A percentile compares a stretch with the other conserved stretches of the same genome.
Conservation (phyloP, 2,797 vertebrate species). For the Echiichthys vipera region DNA sequence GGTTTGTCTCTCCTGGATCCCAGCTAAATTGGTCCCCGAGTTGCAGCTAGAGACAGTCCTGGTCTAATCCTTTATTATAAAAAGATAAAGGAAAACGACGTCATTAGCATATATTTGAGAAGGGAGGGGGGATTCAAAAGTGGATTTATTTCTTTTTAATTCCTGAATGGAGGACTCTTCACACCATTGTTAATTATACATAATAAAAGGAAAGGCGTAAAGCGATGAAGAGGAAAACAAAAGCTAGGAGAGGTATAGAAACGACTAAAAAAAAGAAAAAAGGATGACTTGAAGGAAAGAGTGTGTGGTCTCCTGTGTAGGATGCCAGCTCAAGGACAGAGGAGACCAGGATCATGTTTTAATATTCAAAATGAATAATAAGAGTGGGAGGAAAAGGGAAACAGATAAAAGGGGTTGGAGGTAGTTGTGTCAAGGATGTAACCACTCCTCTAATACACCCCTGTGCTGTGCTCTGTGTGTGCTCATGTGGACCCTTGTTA, state of each 20-base stretch:
- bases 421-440: constrained; percentile 71
- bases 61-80: constrained; percentile 90
- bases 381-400: constrained; percentile 58
- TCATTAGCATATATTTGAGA: constrained; percentile 87
- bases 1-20: constrained; percentile 85
- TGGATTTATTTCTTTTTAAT: constrained; percentile 86
- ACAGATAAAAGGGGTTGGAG: constrained; percentile 72
- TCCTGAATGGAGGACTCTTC: constrained; percentile 82
- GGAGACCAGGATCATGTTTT: constrained; percentile 69
- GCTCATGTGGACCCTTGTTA: constrained; percentile 66
- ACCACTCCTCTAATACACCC: constrained; percentile 39
- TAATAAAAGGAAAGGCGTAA: constrained; percentile 64
- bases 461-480: constrained; percentile 41
- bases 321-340: constrained; percentile 80
- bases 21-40: constrained; percentile 89
- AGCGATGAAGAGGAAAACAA: constrained; percentile 59
- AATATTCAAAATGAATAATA: constrained; percentile 81
- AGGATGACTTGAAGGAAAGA: constrained; percentile 46
- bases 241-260: constrained; percentile 49
- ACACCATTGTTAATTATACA: constrained; percentile 81
- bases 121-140: constrained; percentile 81
- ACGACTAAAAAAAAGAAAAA: constrained; percentile 24
- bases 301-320: constrained; percentile 66
- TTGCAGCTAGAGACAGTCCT: constrained; percentile 86
- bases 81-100: constrained; percentile 89